phyloP scores from a whole-genome alignment of 2,888 invertebrate genomes.

The Sisyra nigra region DNA sequence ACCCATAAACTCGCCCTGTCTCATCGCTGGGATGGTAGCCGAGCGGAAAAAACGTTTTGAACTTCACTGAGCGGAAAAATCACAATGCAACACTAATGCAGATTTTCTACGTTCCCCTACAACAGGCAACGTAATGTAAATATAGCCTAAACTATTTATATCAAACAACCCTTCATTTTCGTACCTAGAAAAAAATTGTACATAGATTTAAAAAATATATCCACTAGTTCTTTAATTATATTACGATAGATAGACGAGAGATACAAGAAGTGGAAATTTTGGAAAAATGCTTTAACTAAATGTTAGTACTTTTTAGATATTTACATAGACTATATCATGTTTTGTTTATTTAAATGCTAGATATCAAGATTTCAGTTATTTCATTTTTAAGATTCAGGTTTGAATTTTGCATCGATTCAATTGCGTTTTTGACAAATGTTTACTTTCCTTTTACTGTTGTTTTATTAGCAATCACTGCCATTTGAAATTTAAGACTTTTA shows the following conservation, averaged over 20 bases:
- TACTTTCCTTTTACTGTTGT: neutral
- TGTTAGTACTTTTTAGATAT: neutral
- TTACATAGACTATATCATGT: neutral
- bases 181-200: too few relatives aligned
- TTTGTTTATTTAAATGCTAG: neutral
- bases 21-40: conserved; percentile 55
- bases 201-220: too few relatives aligned
- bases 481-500: neutral
- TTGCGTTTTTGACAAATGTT: too few relatives aligned
- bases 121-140: too few relatives aligned
- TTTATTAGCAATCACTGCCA: neutral
- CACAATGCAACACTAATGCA: too few relatives aligned
- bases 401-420: too few relatives aligned
- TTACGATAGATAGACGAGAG: neutral
- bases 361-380: too few relatives aligned
- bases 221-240: too few relatives aligned
- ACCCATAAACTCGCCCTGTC: conserved; percentile 26
- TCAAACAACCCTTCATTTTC: too few relatives aligned
- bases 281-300: neutral
- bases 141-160: too few relatives aligned
- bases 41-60: conserved; percentile 56
- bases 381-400: too few relatives aligned
- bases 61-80: conserved; percentile 21
- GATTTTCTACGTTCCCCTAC: too few relatives aligned
- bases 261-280: conserved; percentile 2